These are phyloP conservation scores for Rosalia funebris DNA, from an alignment of 2,888 invertebrate species.

Conservation along the genomic window DNA sequence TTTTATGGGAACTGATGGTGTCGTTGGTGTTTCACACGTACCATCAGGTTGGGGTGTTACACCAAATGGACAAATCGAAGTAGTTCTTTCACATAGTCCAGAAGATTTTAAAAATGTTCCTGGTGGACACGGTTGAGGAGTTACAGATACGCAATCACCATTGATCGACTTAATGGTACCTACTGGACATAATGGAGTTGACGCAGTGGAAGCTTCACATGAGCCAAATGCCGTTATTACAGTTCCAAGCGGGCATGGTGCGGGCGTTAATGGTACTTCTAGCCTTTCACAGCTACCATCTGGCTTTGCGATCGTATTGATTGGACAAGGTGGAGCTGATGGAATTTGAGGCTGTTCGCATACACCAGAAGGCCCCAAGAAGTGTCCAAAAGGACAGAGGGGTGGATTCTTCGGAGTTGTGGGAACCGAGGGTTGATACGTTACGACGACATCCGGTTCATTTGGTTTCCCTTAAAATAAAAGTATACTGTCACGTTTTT, in stretches of 20 bases:
- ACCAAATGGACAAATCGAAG: background rate
- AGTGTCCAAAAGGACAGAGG: constrained; percentile 25
- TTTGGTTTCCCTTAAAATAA: no score
- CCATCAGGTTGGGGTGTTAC: background rate
- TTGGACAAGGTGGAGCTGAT: constrained; percentile 25
- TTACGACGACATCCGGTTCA: no score
- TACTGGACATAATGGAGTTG: constrained; percentile 32
- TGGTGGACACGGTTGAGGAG: constrained; percentile 35
- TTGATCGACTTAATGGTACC: constrained; percentile 34
- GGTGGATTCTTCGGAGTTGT: background rate
- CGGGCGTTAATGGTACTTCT: constrained; percentile 1
- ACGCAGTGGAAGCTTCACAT: constrained; percentile 21
- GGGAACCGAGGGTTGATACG: background rate
- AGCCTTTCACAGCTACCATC: constrained; percentile 30
- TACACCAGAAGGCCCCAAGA: constrained; percentile 26
- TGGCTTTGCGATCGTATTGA: constrained; percentile 26
- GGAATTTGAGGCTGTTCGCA: constrained; percentile 25
- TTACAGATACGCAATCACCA: constrained; percentile 28
- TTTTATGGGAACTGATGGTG: background rate
- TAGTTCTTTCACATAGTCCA: constrained; percentile 31
- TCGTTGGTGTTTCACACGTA: background rate
- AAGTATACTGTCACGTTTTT: no score
- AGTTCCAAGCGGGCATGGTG: constrained; percentile 27
- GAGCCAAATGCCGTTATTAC: constrained; percentile 21
- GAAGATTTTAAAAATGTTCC: constrained; percentile 33